These are phyloP conservation scores for Octodonta nipae DNA, from an alignment of 2,888 invertebrate species.

Conservation along the genomic window DNA sequence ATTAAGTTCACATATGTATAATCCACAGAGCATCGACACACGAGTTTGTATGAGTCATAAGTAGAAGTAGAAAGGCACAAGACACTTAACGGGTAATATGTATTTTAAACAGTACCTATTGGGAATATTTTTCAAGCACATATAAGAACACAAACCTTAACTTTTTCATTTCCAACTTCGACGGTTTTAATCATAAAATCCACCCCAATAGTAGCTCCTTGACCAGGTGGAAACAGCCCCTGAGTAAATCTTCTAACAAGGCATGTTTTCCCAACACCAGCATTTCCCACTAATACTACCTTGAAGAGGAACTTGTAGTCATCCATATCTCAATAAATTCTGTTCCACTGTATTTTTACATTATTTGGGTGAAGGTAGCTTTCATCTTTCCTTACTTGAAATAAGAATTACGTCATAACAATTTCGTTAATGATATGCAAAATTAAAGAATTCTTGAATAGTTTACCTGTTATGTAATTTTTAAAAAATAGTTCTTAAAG, in stretches of 20 bases:
- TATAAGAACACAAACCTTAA: too few relatives aligned
- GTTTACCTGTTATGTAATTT: too few relatives aligned
- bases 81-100: too few relatives aligned
- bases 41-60: too few relatives aligned
- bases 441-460: too few relatives aligned
- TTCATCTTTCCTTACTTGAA: conserved; percentile 7
- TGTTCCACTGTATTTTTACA: conserved; percentile 2
- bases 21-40: too few relatives aligned
- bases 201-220: conserved; percentile 96
- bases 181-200: conserved; percentile 99
- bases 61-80: too few relatives aligned
- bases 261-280: conserved; percentile 96
- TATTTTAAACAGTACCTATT: too few relatives aligned
- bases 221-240: conserved; percentile 93
- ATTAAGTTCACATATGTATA: too few relatives aligned
- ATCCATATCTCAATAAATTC: conserved; percentile 52
- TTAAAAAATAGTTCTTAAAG: too few relatives aligned
- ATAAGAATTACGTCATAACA: conserved; percentile 11
- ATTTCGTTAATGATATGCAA: conserved; percentile 3
- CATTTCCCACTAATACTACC: conserved; percentile 95
- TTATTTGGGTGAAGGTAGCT: conserved; percentile 3
- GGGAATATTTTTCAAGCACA: too few relatives aligned
- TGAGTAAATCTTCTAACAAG: conserved; percentile 93
- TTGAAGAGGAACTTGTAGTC: conserved; percentile 99
- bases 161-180: conserved; percentile 89